Evolutionary conservation across 2,888 invertebrate genomes (phyloP), one percentile per base, ranked within the genome.

Genomic region (Homarus gammarus): DNA sequence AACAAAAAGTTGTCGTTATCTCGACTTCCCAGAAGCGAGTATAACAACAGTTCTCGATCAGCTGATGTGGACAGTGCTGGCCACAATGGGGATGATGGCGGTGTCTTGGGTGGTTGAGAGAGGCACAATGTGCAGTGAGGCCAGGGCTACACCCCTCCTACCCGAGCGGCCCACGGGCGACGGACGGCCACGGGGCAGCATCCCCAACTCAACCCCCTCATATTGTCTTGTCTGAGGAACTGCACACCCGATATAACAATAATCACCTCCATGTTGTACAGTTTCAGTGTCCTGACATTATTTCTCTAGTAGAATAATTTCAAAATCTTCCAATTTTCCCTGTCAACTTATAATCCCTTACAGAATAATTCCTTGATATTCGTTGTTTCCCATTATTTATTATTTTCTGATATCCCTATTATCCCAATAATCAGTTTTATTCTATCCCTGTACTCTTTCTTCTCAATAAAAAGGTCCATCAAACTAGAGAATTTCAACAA

Each of bases 111-210:
- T 61, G 68, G 78, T 15, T 38, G 27, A 38, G 84, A 12, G 49
- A 31, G 64, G 61, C 68, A 36, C 70, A 87, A 79, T 79, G 72
- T 64, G 70, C 44, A 27, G 86, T 87, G 79, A 18, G 86, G 70
- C 18, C 44, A 18, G 78, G 86, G 82, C 40, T 8, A 31, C 1
- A 1, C 73, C 64, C 88, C 83, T 89, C 88, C 88, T 18, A 44
- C 51, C 83, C 44, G 36, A 61, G 77, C 49, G 87, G 87, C 87
- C 68, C 1, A 27, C 51, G 22, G 51, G 88, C 88, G 84, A 78
- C 38, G 88, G 88, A 78, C 84, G 88, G 88, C 68, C 51, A n/a
- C 49, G 88, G 88, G 88, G 68, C 84, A 27, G 12, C 12, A n/a
- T 38, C 82, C 83, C 49, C 33, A 27, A n/a, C 51, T n/a, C n/a